Evolutionary conservation across 64 coral and sea anemone genomes (phyloP).

Genomic region (Platygyra sinensis): DNA sequence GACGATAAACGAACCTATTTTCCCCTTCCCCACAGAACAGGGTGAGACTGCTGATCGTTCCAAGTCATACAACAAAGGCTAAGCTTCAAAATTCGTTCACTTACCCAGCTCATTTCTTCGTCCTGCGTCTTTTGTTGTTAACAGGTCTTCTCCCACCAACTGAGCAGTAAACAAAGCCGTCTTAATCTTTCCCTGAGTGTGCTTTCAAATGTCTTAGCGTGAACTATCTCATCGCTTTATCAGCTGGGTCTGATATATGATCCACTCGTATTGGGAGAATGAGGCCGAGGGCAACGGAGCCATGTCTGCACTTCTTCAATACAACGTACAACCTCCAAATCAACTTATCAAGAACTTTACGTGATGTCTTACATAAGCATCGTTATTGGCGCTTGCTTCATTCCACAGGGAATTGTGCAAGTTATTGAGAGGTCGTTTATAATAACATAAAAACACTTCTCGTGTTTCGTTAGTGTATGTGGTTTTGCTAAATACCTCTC

Average conservation of each 20-base stretch:
- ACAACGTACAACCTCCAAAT: background rate
- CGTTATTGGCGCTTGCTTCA: background rate
- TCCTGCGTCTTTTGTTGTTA: conserved; percentile 1
- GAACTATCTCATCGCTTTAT: conserved; percentile 53
- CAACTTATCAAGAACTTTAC: background rate
- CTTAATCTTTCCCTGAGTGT: conserved; percentile 20
- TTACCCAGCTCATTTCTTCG: background rate
- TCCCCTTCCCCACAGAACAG: background rate
- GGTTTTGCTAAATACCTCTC: conserved; percentile 40
- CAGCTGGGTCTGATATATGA: conserved; percentile 20
- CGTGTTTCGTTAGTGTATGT: background rate
- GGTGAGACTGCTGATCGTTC: background rate
- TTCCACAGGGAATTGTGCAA: conserved; percentile 5
- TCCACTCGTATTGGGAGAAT: conserved; percentile 12
- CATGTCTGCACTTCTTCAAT: conserved; percentile 20
- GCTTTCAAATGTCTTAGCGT: conserved; percentile 42
- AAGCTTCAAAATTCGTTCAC: background rate
- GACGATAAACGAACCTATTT: background rate
- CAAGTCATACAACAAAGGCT: background rate
- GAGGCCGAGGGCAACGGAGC: background rate
- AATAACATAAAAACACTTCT: background rate
- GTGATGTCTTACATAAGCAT: background rate
- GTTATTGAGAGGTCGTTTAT: background rate
- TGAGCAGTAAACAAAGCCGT: conserved; percentile 28
- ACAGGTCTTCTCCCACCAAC: conserved; percentile 33